Evolutionary conservation across 2,888 invertebrate species (phyloP).

Genomic region (Lochmaea capreae): DNA sequence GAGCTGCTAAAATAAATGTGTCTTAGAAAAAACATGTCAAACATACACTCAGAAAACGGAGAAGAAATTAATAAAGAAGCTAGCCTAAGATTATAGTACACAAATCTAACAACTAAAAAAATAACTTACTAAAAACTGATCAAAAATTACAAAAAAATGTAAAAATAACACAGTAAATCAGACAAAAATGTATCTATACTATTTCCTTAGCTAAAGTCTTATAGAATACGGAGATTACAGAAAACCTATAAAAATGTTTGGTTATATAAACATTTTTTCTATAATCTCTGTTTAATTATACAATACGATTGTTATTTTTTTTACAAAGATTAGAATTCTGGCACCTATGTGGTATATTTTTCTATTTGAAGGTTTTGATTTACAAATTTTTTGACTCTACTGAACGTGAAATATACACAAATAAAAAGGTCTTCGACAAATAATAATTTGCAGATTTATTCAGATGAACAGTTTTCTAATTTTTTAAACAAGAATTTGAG

Average conservation of each 20-base stretch:
- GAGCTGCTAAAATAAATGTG: slow-evolving; percentile 41
- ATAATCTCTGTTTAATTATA: slow-evolving; percentile 48
- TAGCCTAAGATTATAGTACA: slow-evolving; percentile 44
- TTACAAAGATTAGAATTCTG: slow-evolving; percentile 53
- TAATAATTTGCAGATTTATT: no score
- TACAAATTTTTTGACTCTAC: slow-evolving; percentile 28
- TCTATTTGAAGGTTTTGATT: slow-evolving; percentile 41
- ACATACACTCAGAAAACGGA: slow-evolving; percentile 42
- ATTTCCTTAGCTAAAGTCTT: slow-evolving; percentile 52
- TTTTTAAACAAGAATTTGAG: no score
- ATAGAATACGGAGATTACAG: slow-evolving; percentile 47
- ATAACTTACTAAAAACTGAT: slow-evolving; percentile 37
- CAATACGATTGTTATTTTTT: slow-evolving; percentile 56
- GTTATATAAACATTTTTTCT: slow-evolving; percentile 43
- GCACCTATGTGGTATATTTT: slow-evolving; percentile 56
- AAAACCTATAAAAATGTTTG: slow-evolving; percentile 46
- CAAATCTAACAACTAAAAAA: slow-evolving; percentile 44
- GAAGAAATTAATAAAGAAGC: slow-evolving; percentile 36
- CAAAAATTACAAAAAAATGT: slow-evolving; percentile 35
- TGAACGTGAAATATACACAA: slow-evolving; percentile 1
- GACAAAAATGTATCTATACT: slow-evolving; percentile 45
- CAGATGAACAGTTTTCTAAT: no score
- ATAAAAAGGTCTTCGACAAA: not conserved
- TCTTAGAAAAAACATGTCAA: slow-evolving; percentile 39
- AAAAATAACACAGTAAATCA: slow-evolving; percentile 50